Conservation (phyloP, 2,797 vertebrate genomes). For the Anabas testudineus region DNA sequence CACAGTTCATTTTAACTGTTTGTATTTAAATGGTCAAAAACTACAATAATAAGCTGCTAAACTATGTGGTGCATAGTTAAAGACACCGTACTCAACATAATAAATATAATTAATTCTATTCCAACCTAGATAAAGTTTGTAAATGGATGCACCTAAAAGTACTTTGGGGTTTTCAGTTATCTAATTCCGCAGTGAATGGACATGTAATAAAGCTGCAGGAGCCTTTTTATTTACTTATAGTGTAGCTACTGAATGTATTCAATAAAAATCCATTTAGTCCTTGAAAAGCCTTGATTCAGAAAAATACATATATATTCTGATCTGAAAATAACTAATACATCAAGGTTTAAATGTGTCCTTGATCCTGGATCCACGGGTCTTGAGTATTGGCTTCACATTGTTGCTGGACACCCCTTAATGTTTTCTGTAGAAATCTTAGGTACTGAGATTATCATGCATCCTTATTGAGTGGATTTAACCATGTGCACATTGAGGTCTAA, state of each 20-base stretch:
- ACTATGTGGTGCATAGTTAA: not conserved
- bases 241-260: slow-evolving; percentile 1
- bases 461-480: slow-evolving; percentile 18
- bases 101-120: not conserved
- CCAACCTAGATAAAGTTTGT: not conserved
- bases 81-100: no score
- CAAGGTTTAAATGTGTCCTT: slow-evolving; percentile 20
- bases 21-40: not conserved
- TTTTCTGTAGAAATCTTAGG: no score
- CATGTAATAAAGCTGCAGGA: not conserved
- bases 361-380: not conserved
- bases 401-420: not conserved
- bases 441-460: not conserved
- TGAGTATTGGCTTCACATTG: not conserved
- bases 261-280: slow-evolving; percentile 28
- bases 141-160: not conserved
- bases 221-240: not conserved
- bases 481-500: slow-evolving; percentile 23
- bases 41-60: not conserved
- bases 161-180: not conserved
- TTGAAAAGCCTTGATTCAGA: slow-evolving; percentile 31
- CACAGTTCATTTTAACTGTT: not conserved
- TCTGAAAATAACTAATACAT: not conserved
- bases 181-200: slow-evolving; percentile 2
- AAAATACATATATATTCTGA: slow-evolving; percentile 21